Evolutionary conservation across 2,797 vertebrate genomes (phyloP).

Genomic region (Tragopan temminckii): DNA sequence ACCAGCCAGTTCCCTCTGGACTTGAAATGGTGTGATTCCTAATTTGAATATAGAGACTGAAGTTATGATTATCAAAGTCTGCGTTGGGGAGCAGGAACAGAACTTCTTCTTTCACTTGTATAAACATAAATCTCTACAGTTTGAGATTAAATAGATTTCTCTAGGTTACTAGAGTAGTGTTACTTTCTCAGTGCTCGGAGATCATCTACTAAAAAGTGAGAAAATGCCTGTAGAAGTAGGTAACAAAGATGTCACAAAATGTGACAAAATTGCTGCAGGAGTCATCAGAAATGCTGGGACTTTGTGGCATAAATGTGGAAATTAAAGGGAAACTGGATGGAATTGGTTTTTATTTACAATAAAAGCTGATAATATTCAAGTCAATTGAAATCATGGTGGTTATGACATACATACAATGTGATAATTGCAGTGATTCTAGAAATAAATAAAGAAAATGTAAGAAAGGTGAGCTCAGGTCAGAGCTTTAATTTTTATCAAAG

Average conservation of each 20-base stretch:
- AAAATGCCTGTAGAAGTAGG: fast-evolving
- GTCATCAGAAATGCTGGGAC: neutral
- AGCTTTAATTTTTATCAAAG: conserved; percentile 10
- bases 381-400: neutral
- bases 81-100: neutral
- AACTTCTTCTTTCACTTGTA: neutral
- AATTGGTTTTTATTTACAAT: neutral
- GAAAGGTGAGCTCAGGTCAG: neutral
- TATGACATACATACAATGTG: neutral
- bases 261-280: neutral
- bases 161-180: neutral
- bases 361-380: neutral
- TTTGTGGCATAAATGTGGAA: neutral
- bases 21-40: neutral
- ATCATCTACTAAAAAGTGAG: neutral
- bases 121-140: conserved; percentile 2
- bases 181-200: neutral
- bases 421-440: neutral
- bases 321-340: neutral
- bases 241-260: neutral
- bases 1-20: too few relatives aligned
- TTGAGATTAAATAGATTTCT: neutral
- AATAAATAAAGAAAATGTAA: neutral
- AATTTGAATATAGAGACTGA: neutral
- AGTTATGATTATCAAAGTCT: neutral